Percentiles rank a stretch among this genome's conserved stretches.
phyloP scores from a whole-genome alignment of 1,140 invertebrate genomes.

The Lucilia sericata region DNA sequence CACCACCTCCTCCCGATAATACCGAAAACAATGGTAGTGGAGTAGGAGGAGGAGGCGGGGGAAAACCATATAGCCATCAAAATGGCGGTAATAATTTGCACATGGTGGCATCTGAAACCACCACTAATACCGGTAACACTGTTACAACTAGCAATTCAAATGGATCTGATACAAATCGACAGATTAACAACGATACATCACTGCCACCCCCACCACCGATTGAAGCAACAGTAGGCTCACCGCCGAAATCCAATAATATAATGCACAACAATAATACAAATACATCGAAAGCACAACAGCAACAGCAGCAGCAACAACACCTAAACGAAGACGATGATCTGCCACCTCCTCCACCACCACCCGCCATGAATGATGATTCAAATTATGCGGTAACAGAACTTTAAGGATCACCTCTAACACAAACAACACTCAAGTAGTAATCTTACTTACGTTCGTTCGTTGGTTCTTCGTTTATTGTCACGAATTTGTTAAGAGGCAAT shows the following conservation, averaged over 20 bases:
- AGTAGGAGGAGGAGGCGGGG: slow-evolving; percentile 23
- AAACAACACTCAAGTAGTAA: not conserved
- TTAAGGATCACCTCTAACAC: slow-evolving; percentile 50
- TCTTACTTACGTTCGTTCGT: not conserved
- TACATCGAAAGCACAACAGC: slow-evolving; percentile 21
- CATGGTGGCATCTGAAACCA: slow-evolving; percentile 2
- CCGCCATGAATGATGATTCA: slow-evolving; percentile 65
- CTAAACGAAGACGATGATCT: slow-evolving; percentile 59
- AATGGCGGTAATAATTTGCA: slow-evolving; percentile 48
- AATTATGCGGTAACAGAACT: slow-evolving; percentile 67
- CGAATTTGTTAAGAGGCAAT: not conserved
- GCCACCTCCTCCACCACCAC: slow-evolving; percentile 63
- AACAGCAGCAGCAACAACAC: slow-evolving; percentile 44
- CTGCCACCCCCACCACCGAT: slow-evolving; percentile 60
- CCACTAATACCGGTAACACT: slow-evolving; percentile 39
- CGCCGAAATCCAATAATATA: slow-evolving; percentile 42
- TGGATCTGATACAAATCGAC: slow-evolving; percentile 43
- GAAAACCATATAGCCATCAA: slow-evolving; percentile 40
- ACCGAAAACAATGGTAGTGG: slow-evolving; percentile 43
- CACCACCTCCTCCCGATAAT: slow-evolving; percentile 52
- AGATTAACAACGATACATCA: slow-evolving; percentile 55
- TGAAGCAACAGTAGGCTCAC: slow-evolving; percentile 45
- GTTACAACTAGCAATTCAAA: slow-evolving; percentile 31
- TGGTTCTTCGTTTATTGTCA: not conserved
- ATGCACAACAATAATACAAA: slow-evolving; percentile 46